Evolutionary conservation across 2,888 invertebrate genomes (phyloP).

Genomic region (Nymphalis urticae): DNA sequence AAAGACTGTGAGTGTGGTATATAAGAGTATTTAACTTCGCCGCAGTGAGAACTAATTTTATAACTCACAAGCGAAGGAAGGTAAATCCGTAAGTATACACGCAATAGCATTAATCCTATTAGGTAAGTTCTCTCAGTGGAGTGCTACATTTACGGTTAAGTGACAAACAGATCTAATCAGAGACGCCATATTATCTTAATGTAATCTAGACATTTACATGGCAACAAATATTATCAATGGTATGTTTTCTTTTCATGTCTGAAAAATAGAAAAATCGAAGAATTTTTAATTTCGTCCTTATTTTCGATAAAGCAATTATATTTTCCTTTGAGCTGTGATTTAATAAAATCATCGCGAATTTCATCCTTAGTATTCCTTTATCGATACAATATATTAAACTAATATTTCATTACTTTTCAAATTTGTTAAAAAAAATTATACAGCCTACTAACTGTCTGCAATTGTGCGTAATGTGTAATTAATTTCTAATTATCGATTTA

Average conservation of each 20-base stretch:
- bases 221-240: background rate
- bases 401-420: too few relatives aligned
- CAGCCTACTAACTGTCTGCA: too few relatives aligned
- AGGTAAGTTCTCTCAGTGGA: slow-evolving; percentile 7
- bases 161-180: background rate
- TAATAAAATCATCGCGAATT: too few relatives aligned
- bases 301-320: too few relatives aligned
- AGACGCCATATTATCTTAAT: background rate
- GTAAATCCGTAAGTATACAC: background rate
- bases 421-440: too few relatives aligned
- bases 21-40: background rate
- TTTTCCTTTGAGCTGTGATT: too few relatives aligned
- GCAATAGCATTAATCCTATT: slow-evolving; percentile 1
- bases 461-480: too few relatives aligned
- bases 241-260: background rate
- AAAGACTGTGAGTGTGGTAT: too few relatives aligned
- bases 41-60: background rate
- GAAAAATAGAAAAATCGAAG: background rate
- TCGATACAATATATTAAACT: too few relatives aligned
- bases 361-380: too few relatives aligned
- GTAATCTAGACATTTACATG: background rate
- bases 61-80: background rate
- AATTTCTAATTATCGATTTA: too few relatives aligned
- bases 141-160: slow-evolving; percentile 1
- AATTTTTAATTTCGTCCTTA: background rate